Conservation (phyloP, 2,113 vertebrate genomes). For the Ovis aries region ARS-UI_Ramb_v3.0 NC_056080.1:44410501-44411000, state of each 20-base stretch:
- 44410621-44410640: not conserved
- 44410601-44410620: not conserved
- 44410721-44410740: not conserved
- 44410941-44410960: not conserved
- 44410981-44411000: not conserved
- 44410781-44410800: not conserved
- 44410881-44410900: not conserved
- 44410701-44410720: not conserved
- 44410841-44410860: not conserved
- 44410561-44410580: not conserved
- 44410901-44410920: not conserved
- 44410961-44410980: not conserved
- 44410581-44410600: not conserved
- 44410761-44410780: not conserved
- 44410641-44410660: not conserved
- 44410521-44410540: not conserved
- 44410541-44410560: not conserved
- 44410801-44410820: not conserved
- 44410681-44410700: not conserved
- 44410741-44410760: not conserved
- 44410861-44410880: not conserved
- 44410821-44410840: not conserved
- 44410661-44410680: not conserved
- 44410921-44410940: not conserved
- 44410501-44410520: not conserved